Conservation (phyloP, 35 echinoderm and acorn worm species). For the Apostichopus parvimensis region DNA sequence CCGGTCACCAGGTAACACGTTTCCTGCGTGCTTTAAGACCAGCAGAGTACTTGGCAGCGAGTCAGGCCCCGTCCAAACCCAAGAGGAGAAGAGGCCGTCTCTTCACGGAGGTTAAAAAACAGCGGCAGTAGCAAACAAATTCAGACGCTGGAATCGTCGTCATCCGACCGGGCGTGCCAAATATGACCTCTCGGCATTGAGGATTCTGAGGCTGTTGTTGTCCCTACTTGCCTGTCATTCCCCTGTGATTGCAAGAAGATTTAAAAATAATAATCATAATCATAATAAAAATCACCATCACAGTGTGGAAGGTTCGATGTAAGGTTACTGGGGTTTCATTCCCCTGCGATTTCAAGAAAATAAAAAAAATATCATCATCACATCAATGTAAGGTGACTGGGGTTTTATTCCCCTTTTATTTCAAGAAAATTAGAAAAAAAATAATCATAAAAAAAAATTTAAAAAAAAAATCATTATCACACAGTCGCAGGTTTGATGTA, state of each 20-base stretch:
- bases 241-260: background rate
- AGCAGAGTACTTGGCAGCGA: background rate
- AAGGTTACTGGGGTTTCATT: no score
- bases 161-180: conserved; percentile 24
- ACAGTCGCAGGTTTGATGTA: no score
- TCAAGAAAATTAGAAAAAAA: no score
- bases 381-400: no score
- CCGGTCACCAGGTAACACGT: background rate
- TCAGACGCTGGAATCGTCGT: conserved; percentile 24
- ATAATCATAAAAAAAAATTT: no score
- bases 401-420: no score
- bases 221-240: background rate
- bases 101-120: background rate
- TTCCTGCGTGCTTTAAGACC: background rate
- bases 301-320: no score
- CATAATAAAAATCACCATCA: no score
- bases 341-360: no score
- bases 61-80: background rate
- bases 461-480: no score
- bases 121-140: background rate
- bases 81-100: background rate
- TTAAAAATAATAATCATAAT: no score
- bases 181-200: background rate
- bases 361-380: no score
- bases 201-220: background rate